These are phyloP conservation scores for Laupala kohalensis DNA, from an alignment of 1,140 invertebrate species.

Conservation along the genomic window DNA sequence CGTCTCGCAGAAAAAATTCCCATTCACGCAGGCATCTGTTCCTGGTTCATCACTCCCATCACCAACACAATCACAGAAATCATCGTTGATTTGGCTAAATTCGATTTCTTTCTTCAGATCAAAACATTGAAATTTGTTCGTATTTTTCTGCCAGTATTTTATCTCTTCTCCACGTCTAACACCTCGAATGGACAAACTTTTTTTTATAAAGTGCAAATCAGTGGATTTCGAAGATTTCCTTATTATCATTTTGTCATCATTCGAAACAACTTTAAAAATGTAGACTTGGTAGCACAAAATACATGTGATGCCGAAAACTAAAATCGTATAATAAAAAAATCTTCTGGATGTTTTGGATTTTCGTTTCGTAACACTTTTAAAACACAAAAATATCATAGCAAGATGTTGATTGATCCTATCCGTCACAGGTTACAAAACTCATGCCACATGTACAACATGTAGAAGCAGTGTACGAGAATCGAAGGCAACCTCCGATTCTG, in stretches of 20 bases:
- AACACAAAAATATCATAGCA: too few relatives aligned
- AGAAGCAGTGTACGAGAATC: too few relatives aligned
- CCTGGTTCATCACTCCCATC: conserved; percentile 84
- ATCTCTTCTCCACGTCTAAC: background rate
- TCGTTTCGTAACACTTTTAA: too few relatives aligned
- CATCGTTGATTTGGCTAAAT: conserved; percentile 72
- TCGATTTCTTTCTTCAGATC: conserved; percentile 27
- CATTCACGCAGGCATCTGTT: conserved; percentile 74
- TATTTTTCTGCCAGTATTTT: conserved; percentile 25
- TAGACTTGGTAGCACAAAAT: background rate
- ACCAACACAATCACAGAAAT: conserved; percentile 79
- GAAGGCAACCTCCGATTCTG: too few relatives aligned
- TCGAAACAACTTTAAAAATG: background rate
- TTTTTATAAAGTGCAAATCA: too few relatives aligned
- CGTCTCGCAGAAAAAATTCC: conserved; percentile 61
- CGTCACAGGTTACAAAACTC: too few relatives aligned
- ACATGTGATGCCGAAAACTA: background rate
- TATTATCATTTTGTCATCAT: background rate
- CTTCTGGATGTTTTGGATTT: background rate
- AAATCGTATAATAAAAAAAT: background rate
- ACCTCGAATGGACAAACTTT: background rate
- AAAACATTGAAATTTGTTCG: conserved; percentile 31
- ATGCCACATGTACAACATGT: too few relatives aligned
- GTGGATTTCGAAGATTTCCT: background rate
- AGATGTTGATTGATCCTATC: too few relatives aligned